These are phyloP conservation scores for Saguinus imperator DNA, from an alignment of 2,113 vertebrate species.

Conservation along the genomic window DNA sequence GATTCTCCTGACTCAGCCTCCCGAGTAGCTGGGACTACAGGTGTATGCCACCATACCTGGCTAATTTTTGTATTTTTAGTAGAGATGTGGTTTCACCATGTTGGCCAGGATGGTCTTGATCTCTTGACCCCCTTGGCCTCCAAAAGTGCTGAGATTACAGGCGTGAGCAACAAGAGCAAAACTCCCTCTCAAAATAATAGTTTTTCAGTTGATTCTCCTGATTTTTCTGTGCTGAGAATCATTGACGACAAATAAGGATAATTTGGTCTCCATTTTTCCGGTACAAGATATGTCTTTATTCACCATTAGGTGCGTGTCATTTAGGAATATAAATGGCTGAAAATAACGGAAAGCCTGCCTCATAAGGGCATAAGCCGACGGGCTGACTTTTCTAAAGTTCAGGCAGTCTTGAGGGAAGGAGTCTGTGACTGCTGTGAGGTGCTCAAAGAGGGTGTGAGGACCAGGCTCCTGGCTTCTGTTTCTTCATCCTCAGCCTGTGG, in stretches of 20 bases:
- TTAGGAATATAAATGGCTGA: not conserved
- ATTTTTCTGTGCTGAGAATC: not conserved
- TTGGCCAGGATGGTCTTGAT: too few relatives aligned
- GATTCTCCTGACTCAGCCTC: too few relatives aligned
- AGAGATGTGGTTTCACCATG: too few relatives aligned
- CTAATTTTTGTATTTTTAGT: too few relatives aligned
- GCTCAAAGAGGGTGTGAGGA: not conserved
- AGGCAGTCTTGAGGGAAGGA: not conserved
- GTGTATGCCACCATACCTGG: too few relatives aligned
- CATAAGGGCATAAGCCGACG: not conserved
- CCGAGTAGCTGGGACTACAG: too few relatives aligned
- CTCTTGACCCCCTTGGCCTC: too few relatives aligned
- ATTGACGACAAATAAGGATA: not conserved
- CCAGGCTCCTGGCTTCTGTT: not conserved
- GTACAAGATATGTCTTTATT: not conserved
- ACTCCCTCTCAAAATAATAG: not conserved
- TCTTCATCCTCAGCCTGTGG: not conserved
- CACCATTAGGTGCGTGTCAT: not conserved
- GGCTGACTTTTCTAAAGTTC: not conserved
- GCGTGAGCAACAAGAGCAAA: too few relatives aligned
- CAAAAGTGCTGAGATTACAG: too few relatives aligned
- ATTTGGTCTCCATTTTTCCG: not conserved
- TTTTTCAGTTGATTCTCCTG: not conserved
- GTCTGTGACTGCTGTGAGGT: not conserved
- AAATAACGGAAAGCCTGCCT: not conserved